Evolutionary conservation across 2,888 invertebrate genomes (phyloP).

Genomic region (Onchidella celtica): DNA sequence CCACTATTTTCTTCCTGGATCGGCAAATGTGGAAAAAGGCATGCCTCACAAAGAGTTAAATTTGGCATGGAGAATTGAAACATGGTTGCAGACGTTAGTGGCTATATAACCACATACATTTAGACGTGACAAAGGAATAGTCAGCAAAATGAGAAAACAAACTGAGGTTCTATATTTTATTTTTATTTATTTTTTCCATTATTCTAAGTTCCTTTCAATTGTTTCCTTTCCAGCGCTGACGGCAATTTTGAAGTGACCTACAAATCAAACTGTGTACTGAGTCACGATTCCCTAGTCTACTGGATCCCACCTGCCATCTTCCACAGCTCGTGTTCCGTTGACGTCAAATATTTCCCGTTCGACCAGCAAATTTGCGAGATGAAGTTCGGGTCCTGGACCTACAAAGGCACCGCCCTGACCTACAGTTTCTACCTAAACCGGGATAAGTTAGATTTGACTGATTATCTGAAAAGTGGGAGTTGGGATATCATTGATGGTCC

Average conservation of each 20-base stretch:
- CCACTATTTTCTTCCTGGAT: neutral
- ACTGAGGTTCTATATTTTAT: too few relatives aligned
- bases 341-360: conserved; percentile 99
- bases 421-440: conserved; percentile 73
- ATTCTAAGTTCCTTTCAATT: too few relatives aligned
- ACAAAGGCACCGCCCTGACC: conserved; percentile 74
- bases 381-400: conserved; percentile 91
- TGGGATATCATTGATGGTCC: conserved; percentile 80
- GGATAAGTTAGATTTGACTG: conserved; percentile 76
- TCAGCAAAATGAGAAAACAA: too few relatives aligned
- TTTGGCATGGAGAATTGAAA: too few relatives aligned
- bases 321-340: conserved; percentile 99
- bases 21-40: too few relatives aligned
- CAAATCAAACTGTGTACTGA: conserved; percentile 98
- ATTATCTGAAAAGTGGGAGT: conserved; percentile 79
- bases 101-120: too few relatives aligned
- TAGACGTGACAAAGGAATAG: too few relatives aligned
- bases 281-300: conserved; percentile 95
- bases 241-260: conserved; percentile 99
- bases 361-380: conserved; percentile 99
- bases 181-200: too few relatives aligned
- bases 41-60: too few relatives aligned
- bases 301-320: conserved; percentile 99
- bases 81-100: too few relatives aligned
- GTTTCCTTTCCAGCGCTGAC: conserved; percentile 90